These are phyloP conservation scores for Gavia stellata DNA, from an alignment of 2,113 vertebrate genomes.

Conservation along the genomic window DNA sequence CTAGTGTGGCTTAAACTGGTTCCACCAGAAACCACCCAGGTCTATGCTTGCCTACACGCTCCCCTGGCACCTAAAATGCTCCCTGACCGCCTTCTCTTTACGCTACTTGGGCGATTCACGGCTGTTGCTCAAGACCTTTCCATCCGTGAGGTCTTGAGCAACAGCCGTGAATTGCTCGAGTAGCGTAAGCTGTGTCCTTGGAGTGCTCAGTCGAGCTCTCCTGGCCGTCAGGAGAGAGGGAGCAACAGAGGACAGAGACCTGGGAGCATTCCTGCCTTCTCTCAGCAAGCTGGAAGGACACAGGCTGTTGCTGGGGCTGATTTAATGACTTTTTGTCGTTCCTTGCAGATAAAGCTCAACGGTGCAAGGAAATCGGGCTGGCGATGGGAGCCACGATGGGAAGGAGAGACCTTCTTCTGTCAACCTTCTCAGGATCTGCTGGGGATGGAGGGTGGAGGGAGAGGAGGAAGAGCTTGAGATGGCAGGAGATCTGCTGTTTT, in stretches of 20 bases:
- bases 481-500: not conserved
- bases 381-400: fast-evolving
- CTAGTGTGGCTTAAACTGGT: fast-evolving
- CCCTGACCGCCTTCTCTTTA: not conserved
- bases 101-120: not conserved
- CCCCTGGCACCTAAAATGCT: not conserved
- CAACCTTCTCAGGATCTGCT: not conserved
- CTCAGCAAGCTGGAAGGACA: not conserved
- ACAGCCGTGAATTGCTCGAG: fast-evolving
- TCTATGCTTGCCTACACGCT: not conserved
- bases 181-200: not conserved
- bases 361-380: not conserved
- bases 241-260: not conserved
- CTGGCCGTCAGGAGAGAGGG: not conserved
- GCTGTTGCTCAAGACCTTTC: conserved; percentile 31
- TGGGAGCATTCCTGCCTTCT: not conserved
- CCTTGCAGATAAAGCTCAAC: not conserved
- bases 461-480: not conserved
- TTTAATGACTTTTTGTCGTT: not conserved
- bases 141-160: not conserved
- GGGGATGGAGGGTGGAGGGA: not conserved
- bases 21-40: not conserved
- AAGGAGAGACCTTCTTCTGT: not conserved
- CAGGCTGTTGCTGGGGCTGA: not conserved
- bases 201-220: not conserved